Evolutionary conservation across 2,888 invertebrate genomes (phyloP), one percentile per base, ranked within the genome.

Genomic region (Yponomeuta malinellus): DNA sequence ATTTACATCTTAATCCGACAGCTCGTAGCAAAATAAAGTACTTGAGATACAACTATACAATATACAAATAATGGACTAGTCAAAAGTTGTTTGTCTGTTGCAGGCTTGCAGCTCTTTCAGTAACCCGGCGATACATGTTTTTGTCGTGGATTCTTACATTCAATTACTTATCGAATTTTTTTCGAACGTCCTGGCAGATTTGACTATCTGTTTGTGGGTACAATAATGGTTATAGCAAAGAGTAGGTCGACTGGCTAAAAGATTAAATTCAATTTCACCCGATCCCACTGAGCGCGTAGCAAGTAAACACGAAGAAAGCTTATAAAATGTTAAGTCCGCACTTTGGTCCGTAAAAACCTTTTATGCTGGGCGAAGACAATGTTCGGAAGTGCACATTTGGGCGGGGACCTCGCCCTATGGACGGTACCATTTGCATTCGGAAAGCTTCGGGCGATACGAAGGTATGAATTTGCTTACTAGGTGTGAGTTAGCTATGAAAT

Each of bases 381-480:
- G 73, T 76, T 74, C 76, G 75, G 75, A 80, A 83, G 77, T 79
- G 80, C 78, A 82, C 85, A 79, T 80, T 73, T 71, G 84, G 81
- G 83, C 31, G 15, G 70, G 63, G 71, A 65, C 48, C 74, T 73
- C 73, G 76, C 76, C 76, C 77, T 75, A 78, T 77, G 77, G 81
- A 81, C 81, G 81, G 81, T 85, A 81, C 79, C 77, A 85, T 85
- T 85, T 83, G 80, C 84, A 85, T 85, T 82, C 77, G 82, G 82
- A 79, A 33, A 65, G 31, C 10, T 65, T 65, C 12, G 10, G 52
- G 33, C 31, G 12, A 12, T 29, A 33, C 65, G 29, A 59, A 15
- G 52, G 52, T 59, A 59, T 59, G 52, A 59, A 59, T 59, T 59
- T 59, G 52, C 52, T 59, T 59, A 59, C 52, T 15, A 59, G 52